Evolutionary conservation across 1,140 invertebrate species (phyloP).

Genomic region (Brachionus plicatilis): DNA sequence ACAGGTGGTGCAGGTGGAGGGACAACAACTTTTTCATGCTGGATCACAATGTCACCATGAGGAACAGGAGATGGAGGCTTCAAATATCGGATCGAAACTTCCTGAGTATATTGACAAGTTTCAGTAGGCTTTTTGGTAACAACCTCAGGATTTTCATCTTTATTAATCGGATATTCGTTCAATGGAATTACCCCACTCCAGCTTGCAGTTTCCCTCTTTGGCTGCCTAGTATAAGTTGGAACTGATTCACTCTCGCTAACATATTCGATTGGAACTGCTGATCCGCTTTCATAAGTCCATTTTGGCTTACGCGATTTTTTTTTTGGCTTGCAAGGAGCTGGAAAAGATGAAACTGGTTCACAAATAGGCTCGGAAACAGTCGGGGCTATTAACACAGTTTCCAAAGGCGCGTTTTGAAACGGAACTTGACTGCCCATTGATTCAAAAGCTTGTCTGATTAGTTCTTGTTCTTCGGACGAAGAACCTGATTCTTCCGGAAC

Average conservation of each 20-base stretch:
- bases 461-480: neutral
- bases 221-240: neutral
- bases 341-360: neutral
- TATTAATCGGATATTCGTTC: conserved; percentile 39
- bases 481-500: neutral
- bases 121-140: neutral
- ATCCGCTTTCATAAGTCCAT: neutral
- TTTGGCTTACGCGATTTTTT: neutral
- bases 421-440: neutral
- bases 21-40: neutral
- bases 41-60: conserved; percentile 30
- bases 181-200: conserved; percentile 17
- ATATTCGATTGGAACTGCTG: neutral
- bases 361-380: neutral
- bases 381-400: neutral
- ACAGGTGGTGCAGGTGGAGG: conserved; percentile 40
- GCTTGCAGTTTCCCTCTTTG: neutral
- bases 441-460: conserved; percentile 10
- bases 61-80: conserved; percentile 31
- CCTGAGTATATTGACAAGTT: conserved; percentile 1
- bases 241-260: neutral
- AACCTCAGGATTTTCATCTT: conserved; percentile 38
- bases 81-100: conserved; percentile 36
- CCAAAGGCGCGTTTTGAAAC: neutral
- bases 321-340: neutral